Conservation (phyloP, 2,888 invertebrate species). For the Nymphalis c-album region DNA sequence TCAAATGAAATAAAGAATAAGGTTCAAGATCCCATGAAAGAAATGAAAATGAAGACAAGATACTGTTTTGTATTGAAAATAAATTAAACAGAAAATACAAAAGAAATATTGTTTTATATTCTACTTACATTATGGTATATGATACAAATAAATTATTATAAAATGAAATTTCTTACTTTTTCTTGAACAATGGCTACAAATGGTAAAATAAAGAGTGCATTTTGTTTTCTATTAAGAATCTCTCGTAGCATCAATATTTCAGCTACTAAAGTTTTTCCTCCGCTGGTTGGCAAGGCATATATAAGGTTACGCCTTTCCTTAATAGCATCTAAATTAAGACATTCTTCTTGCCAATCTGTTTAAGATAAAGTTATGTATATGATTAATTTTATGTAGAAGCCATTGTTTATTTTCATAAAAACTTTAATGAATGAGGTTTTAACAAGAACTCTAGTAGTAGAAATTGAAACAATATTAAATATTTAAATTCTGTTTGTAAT, state of each 20-base stretch:
- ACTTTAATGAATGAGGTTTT: too few relatives aligned
- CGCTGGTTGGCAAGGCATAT: conserved; percentile 96
- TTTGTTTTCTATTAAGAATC: conserved; percentile 88
- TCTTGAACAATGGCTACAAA: conserved; percentile 98
- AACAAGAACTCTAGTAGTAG: too few relatives aligned
- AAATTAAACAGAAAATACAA: too few relatives aligned
- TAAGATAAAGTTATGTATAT: conserved; percentile 13
- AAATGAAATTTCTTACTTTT: conserved; percentile 84
- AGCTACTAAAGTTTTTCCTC: conserved; percentile 98
- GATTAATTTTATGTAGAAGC: too few relatives aligned
- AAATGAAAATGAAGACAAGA: too few relatives aligned
- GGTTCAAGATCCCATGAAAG: too few relatives aligned
- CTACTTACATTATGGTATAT: not conserved
- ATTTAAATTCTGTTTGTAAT: too few relatives aligned
- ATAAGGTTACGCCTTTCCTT: conserved; percentile 89
- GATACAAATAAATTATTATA: not conserved
- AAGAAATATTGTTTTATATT: not conserved
- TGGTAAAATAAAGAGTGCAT: conserved; percentile 94
- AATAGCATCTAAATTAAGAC: conserved; percentile 89
- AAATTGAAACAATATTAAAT: too few relatives aligned
- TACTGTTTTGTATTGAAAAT: too few relatives aligned
- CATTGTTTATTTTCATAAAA: too few relatives aligned
- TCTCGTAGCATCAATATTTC: conserved; percentile 96
- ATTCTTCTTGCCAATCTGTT: conserved; percentile 96
- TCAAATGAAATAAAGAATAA: too few relatives aligned